Evolutionary conservation across 2,888 invertebrate genomes (phyloP).

Genomic region (Panorpa germanica): DNA sequence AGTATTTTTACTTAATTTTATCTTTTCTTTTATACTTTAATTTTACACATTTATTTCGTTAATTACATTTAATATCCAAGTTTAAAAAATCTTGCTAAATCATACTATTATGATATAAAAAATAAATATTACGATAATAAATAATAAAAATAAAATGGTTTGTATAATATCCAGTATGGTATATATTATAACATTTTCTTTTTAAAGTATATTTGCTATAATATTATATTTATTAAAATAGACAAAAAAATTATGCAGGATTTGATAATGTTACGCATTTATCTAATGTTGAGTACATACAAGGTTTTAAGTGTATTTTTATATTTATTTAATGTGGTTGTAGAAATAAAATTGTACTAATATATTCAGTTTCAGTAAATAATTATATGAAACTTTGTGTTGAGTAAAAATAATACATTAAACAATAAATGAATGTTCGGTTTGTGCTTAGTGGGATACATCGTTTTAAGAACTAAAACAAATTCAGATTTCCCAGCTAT

Average conservation of each 20-base stretch:
- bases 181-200: slow-evolving; percentile 5
- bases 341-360: slow-evolving; percentile 14
- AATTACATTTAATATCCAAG: too few relatives aligned
- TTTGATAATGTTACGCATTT: slow-evolving; percentile 12
- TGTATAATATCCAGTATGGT: background rate
- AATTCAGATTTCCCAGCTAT: too few relatives aligned
- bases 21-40: too few relatives aligned
- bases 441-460: too few relatives aligned
- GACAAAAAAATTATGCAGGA: slow-evolving; percentile 13
- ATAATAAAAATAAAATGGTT: slow-evolving; percentile 9
- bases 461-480: too few relatives aligned
- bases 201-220: slow-evolving; percentile 17
- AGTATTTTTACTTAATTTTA: too few relatives aligned
- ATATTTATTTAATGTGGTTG: slow-evolving; percentile 16
- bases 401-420: slow-evolving; percentile 2
- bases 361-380: slow-evolving; percentile 16
- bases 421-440: slow-evolving; percentile 2
- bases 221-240: slow-evolving; percentile 10
- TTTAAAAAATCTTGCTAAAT: too few relatives aligned
- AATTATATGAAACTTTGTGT: slow-evolving; percentile 17
- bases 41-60: too few relatives aligned
- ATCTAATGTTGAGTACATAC: slow-evolving; percentile 17
- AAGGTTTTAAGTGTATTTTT: slow-evolving; percentile 17
- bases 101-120: too few relatives aligned
- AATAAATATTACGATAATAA: too few relatives aligned